Percentiles rank a stretch among this genome's conserved stretches.
Conservation (phyloP, 2,888 invertebrate species). For the Hoplodrina ambigua region DNA sequence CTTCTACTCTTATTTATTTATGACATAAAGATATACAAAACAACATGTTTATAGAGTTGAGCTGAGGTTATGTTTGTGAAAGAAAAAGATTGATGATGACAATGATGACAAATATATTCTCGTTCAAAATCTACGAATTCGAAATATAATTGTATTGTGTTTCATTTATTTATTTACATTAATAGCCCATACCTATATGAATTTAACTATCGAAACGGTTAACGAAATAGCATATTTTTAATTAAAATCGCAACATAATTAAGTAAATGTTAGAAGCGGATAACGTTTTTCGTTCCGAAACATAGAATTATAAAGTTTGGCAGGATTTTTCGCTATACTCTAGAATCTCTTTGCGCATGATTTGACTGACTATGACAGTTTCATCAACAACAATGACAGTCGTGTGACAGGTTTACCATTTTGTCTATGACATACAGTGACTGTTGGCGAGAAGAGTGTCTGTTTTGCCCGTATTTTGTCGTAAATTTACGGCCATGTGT, state of each 20-base stretch:
- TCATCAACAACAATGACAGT: conserved; percentile 61
- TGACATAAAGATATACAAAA: conserved; percentile 6
- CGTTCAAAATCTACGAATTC: not conserved
- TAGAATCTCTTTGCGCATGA: conserved; percentile 43
- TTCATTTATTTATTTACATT: no score
- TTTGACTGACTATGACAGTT: conserved; percentile 48
- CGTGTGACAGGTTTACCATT: conserved; percentile 63
- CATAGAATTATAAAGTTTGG: not conserved
- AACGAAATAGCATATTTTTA: no score
- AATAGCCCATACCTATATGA: no score
- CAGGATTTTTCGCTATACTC: not conserved
- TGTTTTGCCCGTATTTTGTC: conserved; percentile 85
- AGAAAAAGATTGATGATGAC: not conserved
- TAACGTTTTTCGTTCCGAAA: conserved; percentile 55
- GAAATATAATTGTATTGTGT: no score
- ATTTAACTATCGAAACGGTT: no score
- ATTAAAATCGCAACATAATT: no score
- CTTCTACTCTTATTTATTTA: not conserved
- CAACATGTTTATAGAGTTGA: conserved; percentile 29
- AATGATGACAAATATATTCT: not conserved
- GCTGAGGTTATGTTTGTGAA: conserved; percentile 45
- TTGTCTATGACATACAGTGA: conserved; percentile 73
- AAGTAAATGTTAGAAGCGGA: not conserved
- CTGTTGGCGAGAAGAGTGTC: conserved; percentile 76
- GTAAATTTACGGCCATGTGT: conserved; percentile 87